Evolutionary conservation across 1,140 invertebrate genomes (phyloP), one percentile per base, ranked within the genome.

Genomic region (Venturia canescens): DNA sequence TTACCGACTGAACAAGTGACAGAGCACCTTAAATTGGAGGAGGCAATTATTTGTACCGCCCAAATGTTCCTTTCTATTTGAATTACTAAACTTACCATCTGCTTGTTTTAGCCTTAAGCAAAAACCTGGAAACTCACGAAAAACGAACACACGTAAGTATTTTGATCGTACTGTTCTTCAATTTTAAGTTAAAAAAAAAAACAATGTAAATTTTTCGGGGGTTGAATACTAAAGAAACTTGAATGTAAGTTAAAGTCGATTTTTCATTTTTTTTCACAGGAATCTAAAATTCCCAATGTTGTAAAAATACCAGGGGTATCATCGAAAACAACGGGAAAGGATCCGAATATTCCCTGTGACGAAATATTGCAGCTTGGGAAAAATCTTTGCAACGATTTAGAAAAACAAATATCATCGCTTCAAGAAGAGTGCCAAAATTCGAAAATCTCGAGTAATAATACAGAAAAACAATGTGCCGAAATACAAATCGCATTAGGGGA

Each of bases 301-400:
- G 87, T 92, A 66, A 92, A 93, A 87, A 81, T 90, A 93, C 83
- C 91, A 93, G 67, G 88, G 89, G 71, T 92, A 94, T 67, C 89
- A 44, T 44, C 93, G 57, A 88, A 92, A 79, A 89, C 88, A 48
- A 90, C 91, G 84, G 87, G 93, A 50, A 89, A 91, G 79, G 93
- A 94, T 82, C 83, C 29, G 75, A 81, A 63, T 67, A 82, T 81
- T 63, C 34, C 0, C 27, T 23, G 0, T 74, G n/a, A 79, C 67
- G 13, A 21, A 31, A 31, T 86, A 92, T 72, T 90, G 92, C 83
- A 86, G 91, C 81, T 91, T 93, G 81, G 81, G 86, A 79, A 90
- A 92, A 92, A 91, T 81, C 89, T 92, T 84, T 78, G 93, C 11
- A 87, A 89, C 23, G 89, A 90, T 82, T 82, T 92, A 57, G 84